These are phyloP conservation scores for Acomys russatus DNA, from an alignment of 2,797 vertebrate species.

Conservation along the genomic window DNA sequence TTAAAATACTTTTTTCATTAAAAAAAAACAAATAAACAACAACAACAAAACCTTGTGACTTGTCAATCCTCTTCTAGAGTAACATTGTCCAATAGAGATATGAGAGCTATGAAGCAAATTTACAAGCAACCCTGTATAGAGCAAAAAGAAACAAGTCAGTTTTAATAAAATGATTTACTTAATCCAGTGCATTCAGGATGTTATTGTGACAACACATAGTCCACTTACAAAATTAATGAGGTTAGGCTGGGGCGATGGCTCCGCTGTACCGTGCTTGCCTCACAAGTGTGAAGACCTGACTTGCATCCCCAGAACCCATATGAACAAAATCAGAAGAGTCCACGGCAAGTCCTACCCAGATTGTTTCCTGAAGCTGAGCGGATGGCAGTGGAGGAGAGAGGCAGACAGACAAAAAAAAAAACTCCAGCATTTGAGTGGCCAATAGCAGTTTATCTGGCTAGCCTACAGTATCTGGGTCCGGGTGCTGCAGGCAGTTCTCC, in stretches of 20 bases:
- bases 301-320: neutral
- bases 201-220: neutral
- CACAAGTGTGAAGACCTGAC: neutral
- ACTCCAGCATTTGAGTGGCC: neutral
- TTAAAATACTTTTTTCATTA: neutral
- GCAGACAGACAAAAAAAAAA: neutral
- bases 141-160: neutral
- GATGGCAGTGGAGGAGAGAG: neutral
- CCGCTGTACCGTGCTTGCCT: neutral
- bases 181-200: neutral
- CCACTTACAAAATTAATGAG: neutral
- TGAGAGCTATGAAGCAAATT: neutral
- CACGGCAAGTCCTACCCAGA: neutral
- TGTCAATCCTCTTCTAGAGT: neutral
- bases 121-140: neutral
- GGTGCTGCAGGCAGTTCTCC: neutral
- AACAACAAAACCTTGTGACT: neutral
- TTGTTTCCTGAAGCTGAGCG: neutral
- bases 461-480: no score
- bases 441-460: no score
- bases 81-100: neutral
- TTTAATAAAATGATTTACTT: constrained; percentile 24
- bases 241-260: neutral
- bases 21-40: neutral
- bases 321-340: neutral